Evolutionary conservation across 1,140 invertebrate species (phyloP).

Genomic region (Sinella curviseta): DNA sequence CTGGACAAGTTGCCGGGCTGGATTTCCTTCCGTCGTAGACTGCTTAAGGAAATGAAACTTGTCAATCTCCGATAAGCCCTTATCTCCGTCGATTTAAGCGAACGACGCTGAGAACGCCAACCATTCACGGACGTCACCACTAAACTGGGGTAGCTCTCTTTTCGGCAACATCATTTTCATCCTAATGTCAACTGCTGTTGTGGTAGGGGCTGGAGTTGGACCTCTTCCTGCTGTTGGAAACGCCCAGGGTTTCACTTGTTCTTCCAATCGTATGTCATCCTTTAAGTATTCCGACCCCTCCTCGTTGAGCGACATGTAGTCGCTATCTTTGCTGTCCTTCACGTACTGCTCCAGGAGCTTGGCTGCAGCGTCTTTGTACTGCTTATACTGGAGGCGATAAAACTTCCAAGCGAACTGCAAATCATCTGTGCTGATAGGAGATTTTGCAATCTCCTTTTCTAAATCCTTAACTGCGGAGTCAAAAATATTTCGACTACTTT

Average conservation of each 20-base stretch:
- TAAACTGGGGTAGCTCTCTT: background rate
- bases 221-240: background rate
- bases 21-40: background rate
- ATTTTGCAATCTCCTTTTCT: no score
- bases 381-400: background rate
- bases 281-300: background rate
- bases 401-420: background rate
- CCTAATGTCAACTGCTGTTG: background rate
- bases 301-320: background rate
- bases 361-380: background rate
- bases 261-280: background rate
- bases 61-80: background rate
- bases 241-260: background rate
- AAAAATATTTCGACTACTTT: no score
- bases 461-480: no score
- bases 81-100: background rate
- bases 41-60: background rate
- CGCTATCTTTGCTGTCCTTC: background rate
- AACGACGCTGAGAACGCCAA: background rate
- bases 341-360: background rate
- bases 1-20: background rate
- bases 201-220: background rate
- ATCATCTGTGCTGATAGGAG: no score
- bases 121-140: conserved; percentile 5
- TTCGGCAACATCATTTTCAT: background rate